Conservation (phyloP, 2,888 invertebrate genomes). For the Emmelina monodactyla region DNA sequence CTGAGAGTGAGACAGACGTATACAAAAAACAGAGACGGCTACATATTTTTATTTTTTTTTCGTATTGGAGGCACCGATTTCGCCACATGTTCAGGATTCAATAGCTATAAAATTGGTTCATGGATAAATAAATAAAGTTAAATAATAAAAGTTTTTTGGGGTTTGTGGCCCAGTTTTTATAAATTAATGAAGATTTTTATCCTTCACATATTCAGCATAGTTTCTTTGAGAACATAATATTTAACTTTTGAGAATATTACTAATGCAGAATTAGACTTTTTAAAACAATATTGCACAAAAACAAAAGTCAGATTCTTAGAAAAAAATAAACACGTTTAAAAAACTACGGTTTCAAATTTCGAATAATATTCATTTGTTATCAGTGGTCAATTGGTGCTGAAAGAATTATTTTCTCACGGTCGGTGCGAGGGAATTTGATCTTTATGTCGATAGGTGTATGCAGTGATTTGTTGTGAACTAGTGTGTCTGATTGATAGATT, state of each 20-base stretch:
- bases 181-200: no score
- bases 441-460: no score
- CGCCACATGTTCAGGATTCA: conserved; percentile 36
- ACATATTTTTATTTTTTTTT: conserved; percentile 26
- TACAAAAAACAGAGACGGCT: conserved; percentile 22
- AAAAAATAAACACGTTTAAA: conserved; percentile 8
- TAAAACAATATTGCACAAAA: no score
- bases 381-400: conserved; percentile 24
- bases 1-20: conserved; percentile 25
- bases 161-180: no score
- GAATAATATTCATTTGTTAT: conserved; percentile 21
- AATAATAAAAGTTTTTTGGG: no score
- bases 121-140: conserved; percentile 17
- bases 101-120: conserved; percentile 30
- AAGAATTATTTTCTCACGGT: conserved; percentile 40
- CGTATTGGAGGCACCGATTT: conserved; percentile 39
- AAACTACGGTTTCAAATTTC: conserved; percentile 22
- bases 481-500: no score
- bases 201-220: no score
- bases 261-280: no score
- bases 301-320: neutral
- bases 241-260: no score
- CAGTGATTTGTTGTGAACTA: no score
- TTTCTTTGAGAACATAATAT: no score
- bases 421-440: conserved; percentile 15